Base-by-base conservation (phyloP, 2,113 vertebrate species). In the Fulica atra region DNA sequence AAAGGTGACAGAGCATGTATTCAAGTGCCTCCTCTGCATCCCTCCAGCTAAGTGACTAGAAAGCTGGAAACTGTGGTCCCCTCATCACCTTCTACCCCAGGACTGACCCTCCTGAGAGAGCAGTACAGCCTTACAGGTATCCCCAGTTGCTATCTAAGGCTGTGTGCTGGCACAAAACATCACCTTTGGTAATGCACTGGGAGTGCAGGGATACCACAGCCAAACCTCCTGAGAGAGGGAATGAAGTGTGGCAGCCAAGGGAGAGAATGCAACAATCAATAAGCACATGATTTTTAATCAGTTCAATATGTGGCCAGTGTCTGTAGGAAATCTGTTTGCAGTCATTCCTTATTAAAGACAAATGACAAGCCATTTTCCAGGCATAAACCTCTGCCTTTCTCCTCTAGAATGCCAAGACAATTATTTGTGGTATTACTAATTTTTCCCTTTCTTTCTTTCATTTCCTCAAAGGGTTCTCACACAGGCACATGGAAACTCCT, bases 311-410 rank as follows among this genome's bases (percentile, higher is more conserved):
- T 48, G 70, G 42, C 69, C 86, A 69, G 83, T 71, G 88, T 86
- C 94, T 88, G 81, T 24, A 84, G 92, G 87, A 96, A 96, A 96
- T 86, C 64, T 95, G 92, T 88, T 95, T 95, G 82, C 68, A 92
- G 82, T 89, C 13, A 1, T 42, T 91, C 79, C 14, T 44, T 68
- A 40, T 74, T 93, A 44, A 85, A 93, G 79, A 85, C 86, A 86
- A 96, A 96, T 40, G 81, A 79, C 94, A 96, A 91, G 72, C 88
- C 88, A 46, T 80, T 97, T 97, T 92, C 90, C 74, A 94, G 73
- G 64, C 88, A 82, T 60, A 96, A 79, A 90, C 76, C 65, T 90
- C 89, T 89, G 88, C 69, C 84, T 94, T 74, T 94, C 65, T 91
- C 86, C 93, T 93, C 63, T 53, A 61, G 44, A 83, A 95, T 65